Evolutionary conservation across 2,888 invertebrate species (phyloP).

Genomic region (Ferdinandea cuprea): DNA sequence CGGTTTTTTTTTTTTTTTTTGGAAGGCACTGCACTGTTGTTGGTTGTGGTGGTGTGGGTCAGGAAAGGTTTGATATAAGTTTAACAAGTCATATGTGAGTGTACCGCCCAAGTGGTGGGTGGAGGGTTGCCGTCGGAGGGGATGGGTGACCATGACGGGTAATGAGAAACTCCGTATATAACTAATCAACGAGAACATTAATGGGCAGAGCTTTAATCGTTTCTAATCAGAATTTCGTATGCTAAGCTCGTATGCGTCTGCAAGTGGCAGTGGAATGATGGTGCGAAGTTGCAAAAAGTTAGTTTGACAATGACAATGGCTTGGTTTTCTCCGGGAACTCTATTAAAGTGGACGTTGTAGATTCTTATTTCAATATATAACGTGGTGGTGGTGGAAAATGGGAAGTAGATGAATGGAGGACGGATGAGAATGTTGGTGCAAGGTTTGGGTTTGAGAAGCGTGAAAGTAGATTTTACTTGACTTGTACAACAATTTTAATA

Average conservation of each 20-base stretch:
- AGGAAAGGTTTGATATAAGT: conserved; percentile 48
- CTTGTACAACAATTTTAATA: too few relatives aligned
- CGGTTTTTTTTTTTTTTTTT: conserved; percentile 29
- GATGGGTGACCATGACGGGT: neutral
- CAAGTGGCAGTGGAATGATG: neutral
- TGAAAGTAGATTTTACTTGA: too few relatives aligned
- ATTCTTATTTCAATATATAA: too few relatives aligned
- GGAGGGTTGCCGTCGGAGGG: too few relatives aligned
- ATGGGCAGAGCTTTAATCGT: conserved; percentile 40
- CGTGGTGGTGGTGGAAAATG: too few relatives aligned
- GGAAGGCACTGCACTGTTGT: neutral
- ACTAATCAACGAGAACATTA: conserved; percentile 46
- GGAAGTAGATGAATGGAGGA: too few relatives aligned
- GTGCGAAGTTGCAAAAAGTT: conserved; percentile 37
- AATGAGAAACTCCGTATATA: conserved; percentile 45
- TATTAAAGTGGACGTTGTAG: too few relatives aligned
- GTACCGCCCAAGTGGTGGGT: conserved; percentile 26
- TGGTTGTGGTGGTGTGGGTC: conserved; percentile 16
- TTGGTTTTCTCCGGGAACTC: neutral
- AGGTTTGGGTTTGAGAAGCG: too few relatives aligned
- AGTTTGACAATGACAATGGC: conserved; percentile 9
- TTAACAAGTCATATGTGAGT: conserved; percentile 46
- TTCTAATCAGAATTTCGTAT: conserved; percentile 48
- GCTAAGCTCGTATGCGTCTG: conserved; percentile 15
- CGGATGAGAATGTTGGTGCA: too few relatives aligned